Evolutionary conservation across 2,113 vertebrate genomes (phyloP), one percentile per base, ranked within the genome.

Genomic region (Apodemus speciosus): DNA sequence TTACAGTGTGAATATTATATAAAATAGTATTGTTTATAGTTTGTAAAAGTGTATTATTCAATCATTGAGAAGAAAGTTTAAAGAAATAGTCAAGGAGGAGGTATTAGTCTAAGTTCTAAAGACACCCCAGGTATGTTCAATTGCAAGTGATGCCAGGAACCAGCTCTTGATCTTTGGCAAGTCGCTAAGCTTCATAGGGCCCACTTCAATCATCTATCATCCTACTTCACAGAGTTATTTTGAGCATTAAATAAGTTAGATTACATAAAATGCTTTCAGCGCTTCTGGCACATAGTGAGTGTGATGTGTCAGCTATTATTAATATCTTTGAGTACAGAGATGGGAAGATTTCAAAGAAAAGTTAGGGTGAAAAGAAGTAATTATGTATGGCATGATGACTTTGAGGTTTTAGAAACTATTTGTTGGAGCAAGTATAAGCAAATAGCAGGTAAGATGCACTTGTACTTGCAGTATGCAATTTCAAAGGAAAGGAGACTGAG

Each of bases 211-310:
- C 75, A 91, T 79, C 83, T 87, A 43, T 56, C n/a, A 87, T 72
- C 75, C 23, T 68, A 88, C 38, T 81, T 68, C 89, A 68, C 16
- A 88, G n/a, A 94, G 68, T 38, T 91, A 94, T 91, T 94, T 85
- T 76, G 49, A 88, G 38, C 40, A 84, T 49, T 76, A 92, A 27
- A 84, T 75, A 68, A 76, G 85, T 75, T 92, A 88, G 49, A 94
- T 69, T 91, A 92, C 32, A 53, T 60, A 92, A 88, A 88, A 51
- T 56, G n/a, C 25, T 76, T 88, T 84, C 46, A 83, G 76, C 88
- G 25, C 84, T 84, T 38, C 77, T 94, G 76, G 23, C 40, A 84
- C 49, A 84, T 43, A 43, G 56, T 66, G 75, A 49, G 32, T 88
- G 25, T 83, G 49, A 88, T 92, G 35, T 43, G 25, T 87, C 66